Conservation (phyloP, 2,888 invertebrate genomes). For the Epistrophella euchroma region DNA sequence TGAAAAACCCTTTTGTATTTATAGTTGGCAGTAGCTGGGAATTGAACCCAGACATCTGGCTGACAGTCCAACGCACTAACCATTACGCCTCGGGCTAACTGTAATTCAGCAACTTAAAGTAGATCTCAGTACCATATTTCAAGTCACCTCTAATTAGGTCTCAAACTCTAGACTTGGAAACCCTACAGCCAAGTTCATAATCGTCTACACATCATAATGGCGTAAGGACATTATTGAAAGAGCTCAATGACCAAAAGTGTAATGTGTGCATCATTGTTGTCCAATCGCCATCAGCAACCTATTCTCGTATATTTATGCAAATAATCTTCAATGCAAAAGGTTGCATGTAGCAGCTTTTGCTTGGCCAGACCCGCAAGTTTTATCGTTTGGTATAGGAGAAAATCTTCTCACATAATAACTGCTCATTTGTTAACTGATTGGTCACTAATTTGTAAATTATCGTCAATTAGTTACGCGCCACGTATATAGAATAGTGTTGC, state of each 20-base stretch:
- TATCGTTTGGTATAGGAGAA: constrained; percentile 55
- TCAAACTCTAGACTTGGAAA: background rate
- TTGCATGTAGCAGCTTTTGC: constrained; percentile 32
- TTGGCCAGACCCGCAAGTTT: constrained; percentile 48
- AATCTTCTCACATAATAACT: constrained; percentile 68
- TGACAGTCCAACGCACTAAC: too few species aligned
- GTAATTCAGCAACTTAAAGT: too few species aligned
- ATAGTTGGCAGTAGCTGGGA: too few species aligned
- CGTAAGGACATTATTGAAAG: constrained; percentile 53
- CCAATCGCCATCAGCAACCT: constrained; percentile 11
- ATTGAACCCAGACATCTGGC: too few species aligned
- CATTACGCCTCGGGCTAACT: too few species aligned
- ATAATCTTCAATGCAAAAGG: constrained; percentile 43
- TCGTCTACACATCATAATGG: constrained; percentile 52
- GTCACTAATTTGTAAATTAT: constrained; percentile 75
- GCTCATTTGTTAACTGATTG: constrained; percentile 74
- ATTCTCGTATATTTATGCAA: constrained; percentile 33
- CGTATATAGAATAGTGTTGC: constrained; percentile 14
- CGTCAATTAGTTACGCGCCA: constrained; percentile 68
- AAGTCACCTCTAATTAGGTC: background rate
- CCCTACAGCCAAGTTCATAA: constrained; percentile 39
- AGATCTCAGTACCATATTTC: too few species aligned
- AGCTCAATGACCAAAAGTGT: constrained; percentile 38
- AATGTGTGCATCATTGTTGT: constrained; percentile 42
- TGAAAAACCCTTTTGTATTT: too few species aligned